A percentile compares a stretch with the other conserved stretches of the same genome.
Conservation (phyloP, 2,797 vertebrate genomes). For the Glyptemys insculpta region DNA sequence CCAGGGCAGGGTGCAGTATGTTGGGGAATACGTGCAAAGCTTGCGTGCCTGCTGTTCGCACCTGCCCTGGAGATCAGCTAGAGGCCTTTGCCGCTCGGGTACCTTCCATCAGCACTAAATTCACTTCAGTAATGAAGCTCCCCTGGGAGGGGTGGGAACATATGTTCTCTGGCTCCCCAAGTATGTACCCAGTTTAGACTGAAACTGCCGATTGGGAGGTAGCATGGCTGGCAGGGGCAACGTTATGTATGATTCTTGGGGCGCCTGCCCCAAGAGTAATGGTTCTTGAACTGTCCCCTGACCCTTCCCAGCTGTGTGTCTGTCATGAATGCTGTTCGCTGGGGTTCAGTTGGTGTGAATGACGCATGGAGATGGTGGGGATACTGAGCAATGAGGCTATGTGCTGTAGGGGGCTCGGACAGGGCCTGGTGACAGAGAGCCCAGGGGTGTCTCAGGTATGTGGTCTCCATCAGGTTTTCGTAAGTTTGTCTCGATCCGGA, state of each 20-base stretch:
- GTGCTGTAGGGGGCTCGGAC: background rate
- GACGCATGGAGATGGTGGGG: background rate
- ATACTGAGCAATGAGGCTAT: background rate
- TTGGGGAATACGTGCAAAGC: background rate
- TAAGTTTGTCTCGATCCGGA: background rate
- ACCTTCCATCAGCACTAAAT: background rate
- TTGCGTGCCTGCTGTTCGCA: background rate
- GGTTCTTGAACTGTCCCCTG: background rate
- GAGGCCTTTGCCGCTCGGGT: background rate
- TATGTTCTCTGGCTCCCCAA: background rate
- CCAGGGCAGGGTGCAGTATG: accelerated
- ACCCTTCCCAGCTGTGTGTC: background rate
- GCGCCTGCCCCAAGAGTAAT: too few species aligned
- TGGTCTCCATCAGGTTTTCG: accelerated
- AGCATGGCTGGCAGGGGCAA: background rate
- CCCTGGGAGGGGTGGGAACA: background rate
- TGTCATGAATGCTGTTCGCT: background rate
- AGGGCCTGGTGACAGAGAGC: background rate
- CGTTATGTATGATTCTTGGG: background rate
- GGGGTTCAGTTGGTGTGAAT: background rate
- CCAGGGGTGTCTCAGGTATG: accelerated
- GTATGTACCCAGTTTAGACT: background rate
- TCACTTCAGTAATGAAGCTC: background rate
- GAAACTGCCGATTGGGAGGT: background rate
- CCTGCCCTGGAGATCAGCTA: background rate